Evolutionary conservation across 2,797 vertebrate species (phyloP), one percentile per base, ranked within the genome.

Genomic region (Sciaenops ocellatus): DNA sequence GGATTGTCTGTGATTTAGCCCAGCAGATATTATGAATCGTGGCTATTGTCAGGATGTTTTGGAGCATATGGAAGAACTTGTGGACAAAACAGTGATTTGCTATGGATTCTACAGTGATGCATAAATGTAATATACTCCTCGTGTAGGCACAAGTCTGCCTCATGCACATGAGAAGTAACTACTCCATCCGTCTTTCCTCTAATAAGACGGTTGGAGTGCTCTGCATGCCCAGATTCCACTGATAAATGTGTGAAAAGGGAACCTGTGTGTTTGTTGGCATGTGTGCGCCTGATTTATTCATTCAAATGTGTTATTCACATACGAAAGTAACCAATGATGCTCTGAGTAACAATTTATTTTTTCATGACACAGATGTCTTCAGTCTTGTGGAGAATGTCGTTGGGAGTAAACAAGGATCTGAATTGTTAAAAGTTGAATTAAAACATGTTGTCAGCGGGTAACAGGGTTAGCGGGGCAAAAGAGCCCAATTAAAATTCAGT

Each of bases 41-140:
- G 20, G 67, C 89, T 88, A 90, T 93, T 93, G 90, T 95, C 85
- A 74, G 63, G 54, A 73, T 75, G 51, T 79, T 71, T 76, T 30
- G 22, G 64, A 89, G 85, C 87, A 93, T 89, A 88, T 93, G 91
- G 89, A 93, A 92, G 69, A 91, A 75, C 42, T 91, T 91, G 83
- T 71, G 73, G 61, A 82, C 52, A 44, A 81, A 87, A 89, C 48
- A 85, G 79, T 69, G 69, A 85, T 88, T 55, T 76, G 79, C 54
- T 80, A 66, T 75, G 57, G 72, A 74, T n/a, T 56, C 71, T 30
- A 42, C 71, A 70, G 15, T 59, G 26, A 78, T 59, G 16, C 64
- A 77, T 77, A 51, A 62, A 84, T 83, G 47, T 69, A 85, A 79
- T 68, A 55, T n/a, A 51, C 73, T 51, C 30, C 59, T 67, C 71